These are phyloP conservation scores for Panzeria rudis DNA, from an alignment of 2,888 invertebrate species.

Conservation along the genomic window DNA sequence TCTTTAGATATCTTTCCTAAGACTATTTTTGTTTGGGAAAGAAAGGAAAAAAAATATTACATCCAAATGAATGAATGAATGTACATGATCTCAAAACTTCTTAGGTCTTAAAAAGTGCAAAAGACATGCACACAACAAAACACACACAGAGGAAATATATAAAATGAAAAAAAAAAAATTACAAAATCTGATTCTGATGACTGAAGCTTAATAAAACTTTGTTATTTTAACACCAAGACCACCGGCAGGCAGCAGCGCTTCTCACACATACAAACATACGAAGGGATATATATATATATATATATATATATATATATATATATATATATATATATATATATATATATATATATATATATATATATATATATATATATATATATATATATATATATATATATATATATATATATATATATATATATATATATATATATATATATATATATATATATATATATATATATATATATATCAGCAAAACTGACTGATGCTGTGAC, in stretches of 20 bases:
- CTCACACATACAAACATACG: neutral
- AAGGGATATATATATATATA: neutral
- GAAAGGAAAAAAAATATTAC: slow-evolving; percentile 21
- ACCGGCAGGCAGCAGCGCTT: slow-evolving; percentile 1
- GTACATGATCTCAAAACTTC: slow-evolving; percentile 59
- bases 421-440: no score
- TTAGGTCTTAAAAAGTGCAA: slow-evolving; percentile 50
- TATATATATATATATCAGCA: neutral
- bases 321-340: no score
- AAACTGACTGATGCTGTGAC: slow-evolving; percentile 70
- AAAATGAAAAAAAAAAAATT: slow-evolving; percentile 3
- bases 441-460: no score
- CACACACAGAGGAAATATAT: neutral
- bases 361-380: no score
- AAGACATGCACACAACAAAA: slow-evolving; percentile 52
- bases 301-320: no score
- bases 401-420: no score
- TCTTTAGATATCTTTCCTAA: slow-evolving; percentile 16
- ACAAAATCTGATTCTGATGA: slow-evolving; percentile 57
- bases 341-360: no score
- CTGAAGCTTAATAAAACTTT: slow-evolving; percentile 70
- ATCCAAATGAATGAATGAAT: slow-evolving; percentile 48
- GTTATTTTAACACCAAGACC: slow-evolving; percentile 65
- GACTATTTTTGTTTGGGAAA: slow-evolving; percentile 2
- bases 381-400: no score